Base-by-base conservation (phyloP, 53 echinoderm and acorn worm genomes). In the Crossaster papposus region DNA sequence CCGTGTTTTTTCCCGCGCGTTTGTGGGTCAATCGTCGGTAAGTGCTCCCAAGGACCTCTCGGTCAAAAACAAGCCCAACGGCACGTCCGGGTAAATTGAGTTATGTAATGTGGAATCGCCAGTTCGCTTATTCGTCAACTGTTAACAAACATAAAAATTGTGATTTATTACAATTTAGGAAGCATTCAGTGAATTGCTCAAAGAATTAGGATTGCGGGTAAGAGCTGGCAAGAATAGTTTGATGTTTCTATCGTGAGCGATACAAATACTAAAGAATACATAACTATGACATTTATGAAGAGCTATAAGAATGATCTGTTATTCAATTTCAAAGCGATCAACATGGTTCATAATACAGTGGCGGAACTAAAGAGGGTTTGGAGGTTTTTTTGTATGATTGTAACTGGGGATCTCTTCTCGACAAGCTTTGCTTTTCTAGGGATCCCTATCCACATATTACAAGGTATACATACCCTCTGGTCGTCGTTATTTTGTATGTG, bases 1-100 rank as follows among this genome's bases (percentile, higher is more conserved):
- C 72, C 72, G 72, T 23, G 72, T 23, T 4, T 28, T 30, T 33
- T 74, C 75, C 36, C 75, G 33, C 75, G 75, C 11, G 33, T 74
- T 74, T 36, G 24, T 33, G 36, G 18, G 75, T 18, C 75, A 33
- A 74, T 35, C 22, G 34, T 15, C 34, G 75, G 75, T 22, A 28
- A 24, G 18, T 35, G 33, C 20, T 36, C 36, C 35, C 75, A 74
- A 74, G 75, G 75, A 33, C 13, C 44, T 33, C 28, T 9, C 33
- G 0, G 30, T 18, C 28, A 17, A 80, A n/a, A 80, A 80, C 58
- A 30, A 54, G 30, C 33, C 58, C 11, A 55, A 55, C 31, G 32
- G 80, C 80, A 80, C 80, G 80, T 80, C 32, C 32, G 23, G 3
- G 32, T 33, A 80, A 80, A 55, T 55, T 30, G 58, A 22, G 36